Evolutionary conservation across 2,797 vertebrate species (phyloP).

Genomic region (Helostoma temminkii): DNA sequence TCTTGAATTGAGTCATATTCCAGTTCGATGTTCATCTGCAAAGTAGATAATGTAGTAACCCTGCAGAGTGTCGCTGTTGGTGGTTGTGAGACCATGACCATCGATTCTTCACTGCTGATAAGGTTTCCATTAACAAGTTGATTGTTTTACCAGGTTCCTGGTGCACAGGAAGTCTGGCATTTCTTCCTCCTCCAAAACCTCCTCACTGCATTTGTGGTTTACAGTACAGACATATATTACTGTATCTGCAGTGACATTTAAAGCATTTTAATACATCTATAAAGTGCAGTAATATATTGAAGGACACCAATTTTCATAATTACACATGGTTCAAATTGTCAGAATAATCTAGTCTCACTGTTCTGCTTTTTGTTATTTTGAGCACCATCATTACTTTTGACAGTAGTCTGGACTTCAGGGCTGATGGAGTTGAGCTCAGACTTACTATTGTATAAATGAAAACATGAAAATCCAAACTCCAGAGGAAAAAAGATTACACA

Average conservation of each 20-base stretch:
- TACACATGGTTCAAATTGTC: conserved; percentile 50
- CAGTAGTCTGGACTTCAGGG: conserved; percentile 48
- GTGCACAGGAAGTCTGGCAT: conserved; percentile 26
- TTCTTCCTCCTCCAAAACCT: conserved; percentile 21
- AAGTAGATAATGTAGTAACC: conserved; percentile 31
- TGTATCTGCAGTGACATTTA: conserved; percentile 11
- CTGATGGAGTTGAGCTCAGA: conserved; percentile 38
- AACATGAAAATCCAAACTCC: conserved; percentile 23
- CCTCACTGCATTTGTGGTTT: conserved; percentile 2
- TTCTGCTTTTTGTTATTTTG: conserved; percentile 30
- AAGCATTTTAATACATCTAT: conserved; percentile 35
- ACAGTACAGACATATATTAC: neutral
- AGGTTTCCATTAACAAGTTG: conserved; percentile 41
- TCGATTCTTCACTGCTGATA: conserved; percentile 53
- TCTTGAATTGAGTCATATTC: conserved; percentile 26
- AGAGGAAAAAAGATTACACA: conserved; percentile 4
- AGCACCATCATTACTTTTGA: conserved; percentile 49
- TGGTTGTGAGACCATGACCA: conserved; percentile 23
- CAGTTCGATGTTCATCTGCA: conserved; percentile 32
- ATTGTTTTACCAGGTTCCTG: conserved; percentile 69
- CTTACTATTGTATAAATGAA: conserved; percentile 32
- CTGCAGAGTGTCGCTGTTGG: conserved; percentile 18
- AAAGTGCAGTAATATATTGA: conserved; percentile 32
- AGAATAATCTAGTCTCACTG: conserved; percentile 31
- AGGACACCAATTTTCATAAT: conserved; percentile 54